Evolutionary conservation across 2,113 vertebrate genomes (phyloP).

Genomic region (Rhinogobius similis): DNA sequence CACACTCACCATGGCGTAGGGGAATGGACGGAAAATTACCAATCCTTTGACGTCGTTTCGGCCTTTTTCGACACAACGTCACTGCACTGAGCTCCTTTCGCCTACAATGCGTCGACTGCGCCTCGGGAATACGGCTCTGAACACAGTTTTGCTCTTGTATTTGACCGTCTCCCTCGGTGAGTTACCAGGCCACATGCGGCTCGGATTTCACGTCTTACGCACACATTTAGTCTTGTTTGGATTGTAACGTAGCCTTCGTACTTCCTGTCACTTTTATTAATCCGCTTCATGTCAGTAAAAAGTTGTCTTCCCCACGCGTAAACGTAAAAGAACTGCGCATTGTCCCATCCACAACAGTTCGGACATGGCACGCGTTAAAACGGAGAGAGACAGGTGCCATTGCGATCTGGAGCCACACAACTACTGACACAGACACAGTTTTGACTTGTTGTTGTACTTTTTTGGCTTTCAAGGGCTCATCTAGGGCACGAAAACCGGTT

Average conservation of each 20-base stretch:
- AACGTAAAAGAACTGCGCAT: not conserved
- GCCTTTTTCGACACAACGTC: not conserved
- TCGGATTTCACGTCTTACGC: not conserved
- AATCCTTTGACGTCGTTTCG: conserved; percentile 22
- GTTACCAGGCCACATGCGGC: conserved; percentile 33
- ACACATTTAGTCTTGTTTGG: not conserved
- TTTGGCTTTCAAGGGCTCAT: not conserved
- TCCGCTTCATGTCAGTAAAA: too few relatives aligned
- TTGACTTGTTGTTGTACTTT: not conserved
- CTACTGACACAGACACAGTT: not conserved
- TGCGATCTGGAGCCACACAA: not conserved
- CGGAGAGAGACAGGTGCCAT: not conserved
- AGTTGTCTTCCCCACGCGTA: not conserved
- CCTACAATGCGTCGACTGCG: conserved; percentile 47
- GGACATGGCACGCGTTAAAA: not conserved
- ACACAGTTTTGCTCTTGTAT: conserved; percentile 22
- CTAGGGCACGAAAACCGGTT: not conserved
- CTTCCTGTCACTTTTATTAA: not conserved
- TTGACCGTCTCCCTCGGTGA: conserved; percentile 53
- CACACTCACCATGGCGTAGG: conserved; percentile 16
- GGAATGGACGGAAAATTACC: conserved; percentile 47
- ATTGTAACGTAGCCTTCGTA: not conserved
- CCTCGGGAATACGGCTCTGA: not conserved
- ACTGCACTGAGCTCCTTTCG: not conserved
- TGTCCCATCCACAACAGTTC: not conserved